Base-by-base conservation (phyloP, 92 coral and sea anemone genomes). In the Paragorgia papillata region DNA sequence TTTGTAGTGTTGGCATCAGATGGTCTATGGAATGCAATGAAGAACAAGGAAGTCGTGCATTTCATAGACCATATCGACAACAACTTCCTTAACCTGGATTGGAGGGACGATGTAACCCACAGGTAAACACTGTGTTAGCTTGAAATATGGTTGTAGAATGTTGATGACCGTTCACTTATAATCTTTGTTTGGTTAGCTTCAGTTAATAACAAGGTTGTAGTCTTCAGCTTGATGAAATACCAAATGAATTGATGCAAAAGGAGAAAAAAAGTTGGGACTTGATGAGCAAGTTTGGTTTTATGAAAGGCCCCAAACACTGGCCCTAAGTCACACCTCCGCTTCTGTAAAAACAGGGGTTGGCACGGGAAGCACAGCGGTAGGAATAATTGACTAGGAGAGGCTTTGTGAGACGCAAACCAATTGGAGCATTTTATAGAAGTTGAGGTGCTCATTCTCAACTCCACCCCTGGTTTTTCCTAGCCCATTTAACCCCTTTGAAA, bases 11-110 rank as follows among this genome's bases (percentile, higher is more conserved):
- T 92, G 26, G 97, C 97, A 34, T 80, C 88, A 28, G 97, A 92
- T 81, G 97, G 97, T 62, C 86, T 92, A 57, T 92, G 97, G 97
- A 96, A 96, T 14, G 96, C 91, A 51, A 88, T 93, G 86, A 85
- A 85, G 43, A 87, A 86, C 17, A 92, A 93, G 40, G 97, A 93
- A 69, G 96, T 90, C 35, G 97, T 93, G 31, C 88, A 89, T 29
- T 88, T 92, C 75, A 90, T 93, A 35, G 85, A 86, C 65, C 84
- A 90, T 49, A 83, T 81, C 41, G 89, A 91, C 24, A 88, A 88
- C 56, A 85, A 93, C 49, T 54, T 68, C 75, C 66, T 80, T 7
- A 91, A 90, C 60, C 84, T 81, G 25, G 83, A 80, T 44, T 82
- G 87, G 31, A 75, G 66, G 39, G 96, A 86, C 22, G 97, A 93